phyloP scores from a whole-genome alignment of 2,888 invertebrate species.

The Octodonta nipae region DNA sequence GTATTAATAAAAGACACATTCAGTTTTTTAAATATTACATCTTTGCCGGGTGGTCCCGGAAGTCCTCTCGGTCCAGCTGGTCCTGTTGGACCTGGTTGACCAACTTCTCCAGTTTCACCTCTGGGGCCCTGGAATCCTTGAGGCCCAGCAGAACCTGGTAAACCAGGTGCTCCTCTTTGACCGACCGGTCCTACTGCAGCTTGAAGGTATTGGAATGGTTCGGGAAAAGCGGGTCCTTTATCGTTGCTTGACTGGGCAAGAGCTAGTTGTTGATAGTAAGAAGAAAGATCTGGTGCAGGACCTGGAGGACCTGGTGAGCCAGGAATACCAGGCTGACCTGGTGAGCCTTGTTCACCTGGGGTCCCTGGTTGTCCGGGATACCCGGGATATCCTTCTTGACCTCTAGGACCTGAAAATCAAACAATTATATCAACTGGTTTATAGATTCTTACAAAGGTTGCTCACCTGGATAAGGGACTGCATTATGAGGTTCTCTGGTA shows the following conservation, averaged over 20 bases:
- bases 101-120: conserved; percentile 68
- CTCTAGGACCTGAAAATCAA: conserved; percentile 32
- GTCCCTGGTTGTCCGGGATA: conserved; percentile 46
- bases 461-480: conserved; percentile 7
- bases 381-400: conserved; percentile 41
- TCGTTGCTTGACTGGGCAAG: conserved; percentile 56
- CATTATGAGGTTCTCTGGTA: conserved; percentile 16
- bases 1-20: no score
- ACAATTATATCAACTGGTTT: not conserved
- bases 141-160: conserved; percentile 47
- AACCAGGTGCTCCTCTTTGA: conserved; percentile 55
- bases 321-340: conserved; percentile 51
- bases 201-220: conserved; percentile 62
- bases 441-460: not conserved
- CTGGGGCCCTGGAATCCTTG: conserved; percentile 74
- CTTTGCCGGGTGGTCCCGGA: conserved; percentile 61
- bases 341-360: conserved; percentile 46
- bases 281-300: conserved; percentile 56
- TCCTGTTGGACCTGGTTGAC: conserved; percentile 49
- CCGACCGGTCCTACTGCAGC: conserved; percentile 70
- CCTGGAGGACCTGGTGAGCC: conserved; percentile 53
- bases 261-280: conserved; percentile 63
- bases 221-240: conserved; percentile 48
- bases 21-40: conserved; percentile 40
- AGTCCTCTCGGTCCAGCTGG: conserved; percentile 48